phyloP scores from a whole-genome alignment of 2,113 vertebrate species.

The Eira barbara region DNA sequence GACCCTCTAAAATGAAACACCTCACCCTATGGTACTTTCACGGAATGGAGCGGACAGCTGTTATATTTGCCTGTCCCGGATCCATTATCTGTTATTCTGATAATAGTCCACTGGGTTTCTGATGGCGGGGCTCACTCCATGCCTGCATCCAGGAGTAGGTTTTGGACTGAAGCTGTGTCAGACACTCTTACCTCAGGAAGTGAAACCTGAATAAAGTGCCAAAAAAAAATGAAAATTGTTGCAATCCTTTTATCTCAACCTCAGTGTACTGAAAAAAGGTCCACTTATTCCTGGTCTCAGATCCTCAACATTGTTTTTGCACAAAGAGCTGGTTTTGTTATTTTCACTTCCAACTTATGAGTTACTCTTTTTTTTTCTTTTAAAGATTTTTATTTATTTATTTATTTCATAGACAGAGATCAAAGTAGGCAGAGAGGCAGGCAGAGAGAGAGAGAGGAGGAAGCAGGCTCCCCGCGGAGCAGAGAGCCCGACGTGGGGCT shows the following conservation, averaged over 20 bases:
- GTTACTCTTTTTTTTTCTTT: neutral
- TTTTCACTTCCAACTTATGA: neutral
- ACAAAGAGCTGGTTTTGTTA: neutral
- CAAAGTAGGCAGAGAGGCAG: too few species aligned
- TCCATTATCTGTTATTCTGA: slow-evolving; percentile 28
- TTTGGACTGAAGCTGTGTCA: neutral
- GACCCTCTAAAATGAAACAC: slow-evolving; percentile 78
- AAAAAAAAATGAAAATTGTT: neutral
- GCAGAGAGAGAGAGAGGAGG: too few species aligned
- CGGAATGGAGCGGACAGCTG: slow-evolving; percentile 46
- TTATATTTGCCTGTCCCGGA: neutral
- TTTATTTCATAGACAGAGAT: too few species aligned
- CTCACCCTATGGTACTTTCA: slow-evolving; percentile 69
- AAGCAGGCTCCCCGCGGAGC: too few species aligned
- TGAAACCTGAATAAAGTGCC: neutral
- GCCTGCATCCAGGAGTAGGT: neutral
- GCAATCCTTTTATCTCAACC: neutral
- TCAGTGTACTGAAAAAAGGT: neutral
- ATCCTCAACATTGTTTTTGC: neutral
- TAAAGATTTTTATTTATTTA: too few species aligned
- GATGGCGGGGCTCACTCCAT: neutral
- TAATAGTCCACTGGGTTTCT: neutral
- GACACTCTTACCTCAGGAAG: neutral
- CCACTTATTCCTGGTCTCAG: neutral
- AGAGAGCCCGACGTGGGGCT: too few species aligned